Percentiles rank a stretch among this genome's conserved stretches.
phyloP scores from a whole-genome alignment of 2,888 invertebrate genomes.

The Eurytoma californica region DNA sequence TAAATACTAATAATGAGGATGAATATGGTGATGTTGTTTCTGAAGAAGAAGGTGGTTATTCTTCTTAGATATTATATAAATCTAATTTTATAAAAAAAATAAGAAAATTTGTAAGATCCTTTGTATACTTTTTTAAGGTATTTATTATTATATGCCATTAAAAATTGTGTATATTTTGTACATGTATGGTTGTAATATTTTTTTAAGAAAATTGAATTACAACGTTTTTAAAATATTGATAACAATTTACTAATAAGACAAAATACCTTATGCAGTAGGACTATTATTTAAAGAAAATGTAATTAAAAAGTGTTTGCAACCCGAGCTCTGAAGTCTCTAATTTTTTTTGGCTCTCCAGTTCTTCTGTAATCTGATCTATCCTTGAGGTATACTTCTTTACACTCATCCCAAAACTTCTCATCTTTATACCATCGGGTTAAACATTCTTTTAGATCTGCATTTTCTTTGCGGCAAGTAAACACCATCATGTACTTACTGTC shows the following conservation, averaged over 20 bases:
- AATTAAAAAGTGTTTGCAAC: constrained; percentile 24
- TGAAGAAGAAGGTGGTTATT: constrained; percentile 67
- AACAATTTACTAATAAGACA: background rate
- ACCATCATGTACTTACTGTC: constrained; percentile 82
- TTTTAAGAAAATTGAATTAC: constrained; percentile 31
- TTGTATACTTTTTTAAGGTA: constrained; percentile 8
- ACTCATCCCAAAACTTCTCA: constrained; percentile 83
- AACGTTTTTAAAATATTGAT: background rate
- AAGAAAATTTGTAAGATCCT: background rate
- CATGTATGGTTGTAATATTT: constrained; percentile 20
- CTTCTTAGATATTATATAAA: constrained; percentile 56
- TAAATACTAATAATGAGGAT: constrained; percentile 62
- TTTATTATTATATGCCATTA: constrained; percentile 12
- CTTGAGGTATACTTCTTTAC: constrained; percentile 87
- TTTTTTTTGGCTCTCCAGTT: constrained; percentile 81
- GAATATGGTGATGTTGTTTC: constrained; percentile 73
- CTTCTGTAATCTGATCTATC: constrained; percentile 88
- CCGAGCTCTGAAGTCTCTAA: constrained; percentile 50
- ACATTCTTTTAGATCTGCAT: constrained; percentile 83
- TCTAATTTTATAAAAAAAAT: constrained; percentile 27
- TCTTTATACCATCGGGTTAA: constrained; percentile 86
- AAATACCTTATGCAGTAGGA: constrained; percentile 17
- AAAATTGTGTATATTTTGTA: constrained; percentile 24
- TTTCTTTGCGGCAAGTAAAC: constrained; percentile 85
- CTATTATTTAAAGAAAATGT: constrained; percentile 27